Base-by-base conservation (phyloP, 2,113 vertebrate species). In the Madoqua kirkii region DNA sequence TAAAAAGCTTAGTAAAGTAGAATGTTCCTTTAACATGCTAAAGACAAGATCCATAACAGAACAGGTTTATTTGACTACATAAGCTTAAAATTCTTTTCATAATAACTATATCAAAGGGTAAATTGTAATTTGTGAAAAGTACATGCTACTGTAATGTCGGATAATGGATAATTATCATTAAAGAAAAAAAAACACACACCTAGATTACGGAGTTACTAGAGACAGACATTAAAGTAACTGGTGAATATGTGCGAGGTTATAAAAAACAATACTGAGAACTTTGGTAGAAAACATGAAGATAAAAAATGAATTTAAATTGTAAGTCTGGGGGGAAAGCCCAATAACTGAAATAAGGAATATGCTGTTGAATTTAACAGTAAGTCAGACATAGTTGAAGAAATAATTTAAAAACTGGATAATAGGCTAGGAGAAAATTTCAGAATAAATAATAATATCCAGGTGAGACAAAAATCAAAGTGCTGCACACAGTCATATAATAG, bases 101-200 rank as follows among this genome's bases (percentile, higher is more conserved):
- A 93, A 78, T 55, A 97, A 86, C 31, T 86, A 89, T 79, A 43
- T 93, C 79, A 85, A 93, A 82, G 16, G 31, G 8, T 16, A 94
- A 92, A 60, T 55, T 50, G 50, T 76, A 62, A 78, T 45, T 50
- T 89, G 11, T 87, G n/a, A 87, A 86, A 96, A 95, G 78, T 95
- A 21, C 3, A 40, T 86, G 4, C 3, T 81, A 76, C 13, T 57
- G 87, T 93, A 83, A 78, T 90, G 16, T 87, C 36, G 45, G 43
- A 45, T 74, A 81, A 50, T 60, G 7, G 7, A 57, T 84, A 43
- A 84, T 36, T 91, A 91, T 60, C 23, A 45, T 92, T 71, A 93
- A 23, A 71, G 40, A 71, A 71, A 71, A 71, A 71, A 23, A 36
- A 19, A 33, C 59, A 55, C 16, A 45, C 55, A 95, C 27, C 14